Percentiles rank a stretch among this genome's conserved stretches.
Conservation (phyloP, 2,888 invertebrate genomes). For the Hydrotaea cyrtoneurina region DNA sequence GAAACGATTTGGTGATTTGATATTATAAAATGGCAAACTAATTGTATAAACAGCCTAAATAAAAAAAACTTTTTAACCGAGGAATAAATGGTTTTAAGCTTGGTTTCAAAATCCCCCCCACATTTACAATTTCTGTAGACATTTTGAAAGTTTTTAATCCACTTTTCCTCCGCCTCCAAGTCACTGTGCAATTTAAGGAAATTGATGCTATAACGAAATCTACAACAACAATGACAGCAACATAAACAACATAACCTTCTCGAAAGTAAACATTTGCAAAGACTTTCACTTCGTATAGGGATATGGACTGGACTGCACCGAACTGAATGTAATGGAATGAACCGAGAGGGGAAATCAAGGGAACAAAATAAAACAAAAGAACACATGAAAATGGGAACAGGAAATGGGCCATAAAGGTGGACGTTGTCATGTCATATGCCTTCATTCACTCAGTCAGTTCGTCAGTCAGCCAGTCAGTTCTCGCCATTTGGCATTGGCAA, state of each 20-base stretch:
- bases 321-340: neutral
- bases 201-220: neutral
- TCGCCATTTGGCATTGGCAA: no score
- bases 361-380: neutral
- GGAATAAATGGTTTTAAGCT: no score
- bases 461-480: neutral
- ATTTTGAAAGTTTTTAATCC: no score
- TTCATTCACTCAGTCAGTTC: neutral
- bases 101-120: no score
- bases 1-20: no score
- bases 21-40: no score
- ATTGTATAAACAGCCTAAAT: no score
- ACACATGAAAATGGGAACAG: neutral
- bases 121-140: no score
- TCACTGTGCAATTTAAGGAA: neutral
- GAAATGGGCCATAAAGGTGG: constrained; percentile 9
- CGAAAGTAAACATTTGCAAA: neutral
- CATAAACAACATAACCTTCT: neutral
- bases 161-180: no score
- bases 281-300: neutral
- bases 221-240: neutral
- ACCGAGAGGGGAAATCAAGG: neutral
- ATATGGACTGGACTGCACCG: neutral
- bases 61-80: no score
- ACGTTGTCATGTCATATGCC: neutral